These are phyloP conservation scores for Dorcus parallelipipedus DNA, from an alignment of 2,888 invertebrate species.

Conservation along the genomic window DNA sequence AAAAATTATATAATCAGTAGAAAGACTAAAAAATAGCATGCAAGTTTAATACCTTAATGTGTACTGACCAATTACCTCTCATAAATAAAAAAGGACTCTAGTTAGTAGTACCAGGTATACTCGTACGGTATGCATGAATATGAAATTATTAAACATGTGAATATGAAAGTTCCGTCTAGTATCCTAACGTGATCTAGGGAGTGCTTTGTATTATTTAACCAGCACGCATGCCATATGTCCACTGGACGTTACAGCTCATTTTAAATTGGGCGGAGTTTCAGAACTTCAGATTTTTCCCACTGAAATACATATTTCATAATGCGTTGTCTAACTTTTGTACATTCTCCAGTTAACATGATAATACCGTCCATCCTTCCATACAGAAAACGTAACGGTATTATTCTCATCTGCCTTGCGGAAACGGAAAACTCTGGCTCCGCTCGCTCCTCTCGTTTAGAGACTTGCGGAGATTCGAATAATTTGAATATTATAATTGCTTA, in stretches of 20 bases:
- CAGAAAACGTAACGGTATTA: not conserved
- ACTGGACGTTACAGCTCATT: constrained; percentile 23
- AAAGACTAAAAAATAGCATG: no score
- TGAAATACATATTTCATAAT: constrained; percentile 25
- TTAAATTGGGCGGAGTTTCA: constrained; percentile 26
- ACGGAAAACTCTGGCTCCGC: no score
- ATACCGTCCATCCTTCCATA: not conserved
- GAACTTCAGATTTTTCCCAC: constrained; percentile 25
- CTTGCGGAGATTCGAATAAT: no score
- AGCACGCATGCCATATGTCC: constrained; percentile 28
- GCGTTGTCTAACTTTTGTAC: constrained; percentile 11
- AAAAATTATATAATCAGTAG: no score
- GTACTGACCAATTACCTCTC: no score
- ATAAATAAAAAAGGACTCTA: no score
- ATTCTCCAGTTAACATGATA: constrained; percentile 1
- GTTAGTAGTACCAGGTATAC: not conserved
- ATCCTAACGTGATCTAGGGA: constrained; percentile 22
- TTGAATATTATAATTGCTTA: no score
- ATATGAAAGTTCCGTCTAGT: constrained; percentile 15
- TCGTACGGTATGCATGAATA: constrained; percentile 14
- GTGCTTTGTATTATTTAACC: constrained; percentile 27
- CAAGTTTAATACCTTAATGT: no score
- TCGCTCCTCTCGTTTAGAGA: no score
- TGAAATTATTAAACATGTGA: constrained; percentile 16
- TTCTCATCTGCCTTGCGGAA: no score